Base-by-base conservation (phyloP, 53 echinoderm and acorn worm genomes). In the Temnopleurus reevesii region DNA sequence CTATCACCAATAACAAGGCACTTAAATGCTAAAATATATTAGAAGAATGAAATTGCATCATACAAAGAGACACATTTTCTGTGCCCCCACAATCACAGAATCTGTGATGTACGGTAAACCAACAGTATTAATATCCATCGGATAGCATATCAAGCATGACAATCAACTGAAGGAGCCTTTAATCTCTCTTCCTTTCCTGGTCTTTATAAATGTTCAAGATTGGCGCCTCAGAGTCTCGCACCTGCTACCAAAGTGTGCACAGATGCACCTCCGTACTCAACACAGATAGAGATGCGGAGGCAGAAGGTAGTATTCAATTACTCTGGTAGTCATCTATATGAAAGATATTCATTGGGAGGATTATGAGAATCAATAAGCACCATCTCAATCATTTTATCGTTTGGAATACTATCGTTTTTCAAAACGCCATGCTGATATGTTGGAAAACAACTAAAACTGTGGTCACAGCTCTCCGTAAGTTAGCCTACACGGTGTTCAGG, bases 161-260 rank as follows among this genome's bases (percentile, higher is more conserved):
- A 49, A 49, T 49, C 12, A 49, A 49, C n/a, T 33, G 71, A 71
- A n/a, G 36, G 71, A 38, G n/a, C 43, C 71, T 71, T 71, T 71
- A 71, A 71, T n/a, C 1, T 10, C 18, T 25, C 21, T n/a, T 41
- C 71, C 41, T 56, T 24, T 56, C 56, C 5, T 8, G 6, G 15
- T 33, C 15, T 31, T 63, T 17, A 63, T 17, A 33, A 33, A 63
- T 13, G 13, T 9, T 24, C 36, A 34, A 17, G 79, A 79, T 46
- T 46, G 79, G 47, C 49, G 79, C 30, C 79, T 79, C 49, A 1
- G 13, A 12, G 85, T 45, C 29, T 19, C 44, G 43, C 60, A 85
- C 85, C 85, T 85, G 85, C 46, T 46, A 1, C 28, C 25, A 85
- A 85, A 18, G 85, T 85, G 85, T 85, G 59, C 61, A 25, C 85